Conservation (phyloP, 2,888 invertebrate species). For the Trachelus troglodyta region DNA sequence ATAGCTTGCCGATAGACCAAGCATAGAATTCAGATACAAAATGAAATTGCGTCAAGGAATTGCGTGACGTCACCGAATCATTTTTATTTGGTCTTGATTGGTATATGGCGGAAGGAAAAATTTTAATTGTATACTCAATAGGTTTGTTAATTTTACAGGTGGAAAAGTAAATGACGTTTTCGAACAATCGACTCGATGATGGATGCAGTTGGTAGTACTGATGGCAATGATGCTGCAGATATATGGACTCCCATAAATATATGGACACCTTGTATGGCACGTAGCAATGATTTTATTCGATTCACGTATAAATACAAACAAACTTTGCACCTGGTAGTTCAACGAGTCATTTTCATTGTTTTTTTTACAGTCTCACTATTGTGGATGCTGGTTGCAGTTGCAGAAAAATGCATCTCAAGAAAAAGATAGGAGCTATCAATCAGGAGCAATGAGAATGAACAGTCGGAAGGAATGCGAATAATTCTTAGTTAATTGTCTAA, state of each 20-base stretch:
- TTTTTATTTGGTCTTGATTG: neutral
- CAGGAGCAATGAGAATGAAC: neutral
- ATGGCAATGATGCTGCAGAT: neutral
- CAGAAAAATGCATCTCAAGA: too few species aligned
- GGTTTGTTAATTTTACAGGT: neutral
- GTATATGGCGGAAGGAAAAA: neutral
- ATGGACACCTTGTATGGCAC: neutral
- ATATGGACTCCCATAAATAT: neutral
- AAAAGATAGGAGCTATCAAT: too few species aligned
- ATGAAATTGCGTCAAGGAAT: neutral
- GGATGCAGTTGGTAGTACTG: neutral
- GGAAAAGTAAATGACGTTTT: neutral
- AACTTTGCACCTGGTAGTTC: neutral
- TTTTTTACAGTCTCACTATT: neutral
- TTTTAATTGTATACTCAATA: neutral
- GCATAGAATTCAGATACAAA: neutral
- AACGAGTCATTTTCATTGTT: neutral
- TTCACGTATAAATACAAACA: neutral
- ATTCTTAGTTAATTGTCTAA: slow-evolving; percentile 2
- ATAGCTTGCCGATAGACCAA: neutral
- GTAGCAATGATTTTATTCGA: neutral
- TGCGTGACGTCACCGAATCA: neutral
- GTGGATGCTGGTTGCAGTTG: neutral
- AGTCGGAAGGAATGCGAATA: slow-evolving; percentile 7
- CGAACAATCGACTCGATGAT: neutral